Evolutionary conservation across 1,140 invertebrate genomes (phyloP).

Genomic region (Heliconius melpomene): DNA sequence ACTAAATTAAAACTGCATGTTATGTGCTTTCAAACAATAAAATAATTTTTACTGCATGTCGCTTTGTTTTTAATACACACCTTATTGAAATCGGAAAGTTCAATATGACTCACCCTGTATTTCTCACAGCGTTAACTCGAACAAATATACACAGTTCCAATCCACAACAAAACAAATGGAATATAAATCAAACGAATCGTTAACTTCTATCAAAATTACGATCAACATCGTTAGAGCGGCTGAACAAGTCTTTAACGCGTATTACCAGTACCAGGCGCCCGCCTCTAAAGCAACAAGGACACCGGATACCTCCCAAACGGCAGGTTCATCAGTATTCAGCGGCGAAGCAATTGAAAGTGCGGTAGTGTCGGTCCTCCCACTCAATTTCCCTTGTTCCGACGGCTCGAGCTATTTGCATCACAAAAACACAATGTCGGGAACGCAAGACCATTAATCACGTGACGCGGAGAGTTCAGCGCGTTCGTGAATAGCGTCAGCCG

Average conservation of each 20-base stretch:
- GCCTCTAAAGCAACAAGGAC: conserved; percentile 60
- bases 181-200: conserved; percentile 14
- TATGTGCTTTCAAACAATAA: too few species aligned
- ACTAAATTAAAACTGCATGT: too few species aligned
- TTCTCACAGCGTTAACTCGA: not conserved
- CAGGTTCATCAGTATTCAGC: conserved; percentile 76
- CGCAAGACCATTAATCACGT: conserved; percentile 76
- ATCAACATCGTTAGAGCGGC: conserved; percentile 29
- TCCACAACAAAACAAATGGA: not conserved
- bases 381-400: conserved; percentile 78
- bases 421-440: conserved; percentile 78
- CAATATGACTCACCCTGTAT: too few species aligned
- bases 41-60: too few species aligned
- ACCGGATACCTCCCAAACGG: conserved; percentile 60
- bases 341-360: conserved; percentile 76
- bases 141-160: not conserved
- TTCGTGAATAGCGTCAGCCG: conserved; percentile 67
- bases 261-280: conserved; percentile 49
- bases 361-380: conserved; percentile 70
- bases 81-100: too few species aligned
- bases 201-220: conserved; percentile 24
- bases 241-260: conserved; percentile 41
- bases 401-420: conserved; percentile 78
- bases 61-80: too few species aligned
- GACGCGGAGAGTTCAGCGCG: conserved; percentile 61